A percentile compares a stretch with the other conserved stretches of the same genome.
phyloP scores from a whole-genome alignment of 2,888 invertebrate genomes.

The Nephrotoma flavescens region DNA sequence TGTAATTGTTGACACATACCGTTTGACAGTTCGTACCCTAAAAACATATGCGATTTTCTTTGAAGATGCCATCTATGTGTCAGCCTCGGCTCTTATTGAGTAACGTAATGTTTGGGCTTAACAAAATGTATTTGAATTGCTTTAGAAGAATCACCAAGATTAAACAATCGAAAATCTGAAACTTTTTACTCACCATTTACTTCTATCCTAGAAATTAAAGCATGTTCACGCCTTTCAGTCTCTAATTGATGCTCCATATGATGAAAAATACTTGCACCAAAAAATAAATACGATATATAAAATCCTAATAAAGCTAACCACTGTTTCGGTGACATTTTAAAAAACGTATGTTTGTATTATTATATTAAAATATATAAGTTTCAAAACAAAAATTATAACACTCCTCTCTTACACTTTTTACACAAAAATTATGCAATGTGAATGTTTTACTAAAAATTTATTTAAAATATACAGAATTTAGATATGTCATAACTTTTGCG shows the following conservation, averaged over 20 bases:
- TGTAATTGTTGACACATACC: too few relatives aligned
- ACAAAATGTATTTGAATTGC: background rate
- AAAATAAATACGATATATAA: conserved; percentile 59
- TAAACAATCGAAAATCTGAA: background rate
- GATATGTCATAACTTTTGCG: background rate
- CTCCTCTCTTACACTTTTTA: background rate
- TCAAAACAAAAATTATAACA: background rate
- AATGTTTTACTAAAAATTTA: background rate
- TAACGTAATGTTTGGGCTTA: too few relatives aligned
- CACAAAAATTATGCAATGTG: background rate
- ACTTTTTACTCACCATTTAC: conserved; percentile 48
- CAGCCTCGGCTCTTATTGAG: too few relatives aligned
- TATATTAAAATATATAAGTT: background rate
- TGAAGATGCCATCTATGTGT: too few relatives aligned
- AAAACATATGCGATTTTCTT: too few relatives aligned
- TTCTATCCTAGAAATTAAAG: conserved; percentile 45
- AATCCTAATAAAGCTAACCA: conserved; percentile 59
- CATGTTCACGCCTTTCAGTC: conserved; percentile 39
- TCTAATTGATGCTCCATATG: conserved; percentile 65
- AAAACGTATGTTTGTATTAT: background rate
- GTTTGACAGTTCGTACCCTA: too few relatives aligned
- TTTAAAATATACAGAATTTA: background rate
- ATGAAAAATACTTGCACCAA: conserved; percentile 78
- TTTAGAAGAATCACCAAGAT: background rate
- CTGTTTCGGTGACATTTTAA: conserved; percentile 66